A percentile compares a stretch with the other conserved stretches of the same genome.
Evolutionary conservation across 1,140 invertebrate genomes (phyloP).

Genomic region (Harlomillsia oculata): DNA sequence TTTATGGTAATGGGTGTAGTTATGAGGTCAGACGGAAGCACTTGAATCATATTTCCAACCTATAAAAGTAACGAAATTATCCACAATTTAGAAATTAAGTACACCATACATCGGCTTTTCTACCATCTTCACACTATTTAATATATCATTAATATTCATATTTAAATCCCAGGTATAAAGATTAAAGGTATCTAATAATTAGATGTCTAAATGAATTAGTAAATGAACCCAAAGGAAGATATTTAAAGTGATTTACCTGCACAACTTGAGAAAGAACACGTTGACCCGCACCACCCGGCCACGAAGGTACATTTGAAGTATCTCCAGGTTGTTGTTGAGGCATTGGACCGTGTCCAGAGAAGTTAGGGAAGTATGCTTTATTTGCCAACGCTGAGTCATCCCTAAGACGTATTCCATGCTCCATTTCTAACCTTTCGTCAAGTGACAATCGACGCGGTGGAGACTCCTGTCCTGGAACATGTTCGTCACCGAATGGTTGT

Average conservation of each 20-base stretch:
- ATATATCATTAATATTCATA: background rate
- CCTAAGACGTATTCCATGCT: conserved; percentile 38
- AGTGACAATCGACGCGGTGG: conserved; percentile 39
- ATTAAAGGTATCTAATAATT: background rate
- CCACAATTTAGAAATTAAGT: background rate
- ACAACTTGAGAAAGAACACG: conserved; percentile 25
- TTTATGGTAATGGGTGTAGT: conserved; percentile 20
- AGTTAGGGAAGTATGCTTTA: background rate
- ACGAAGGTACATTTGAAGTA: background rate
- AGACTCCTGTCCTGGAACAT: background rate
- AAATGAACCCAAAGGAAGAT: background rate
- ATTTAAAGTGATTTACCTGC: conserved; percentile 30
- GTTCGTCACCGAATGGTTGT: too few species aligned
- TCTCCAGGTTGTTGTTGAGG: background rate
- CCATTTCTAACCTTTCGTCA: conserved; percentile 42
- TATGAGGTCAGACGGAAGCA: conserved; percentile 43
- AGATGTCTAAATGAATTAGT: background rate
- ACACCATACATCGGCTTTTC: background rate
- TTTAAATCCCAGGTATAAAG: background rate
- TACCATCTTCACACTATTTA: background rate
- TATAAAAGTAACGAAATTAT: conserved; percentile 36
- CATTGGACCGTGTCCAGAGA: background rate
- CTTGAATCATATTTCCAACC: conserved; percentile 51
- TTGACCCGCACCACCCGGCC: background rate
- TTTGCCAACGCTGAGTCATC: conserved; percentile 2